Base-by-base conservation (phyloP, 1,140 invertebrate species). In the Drosophila kepulauana region DNA sequence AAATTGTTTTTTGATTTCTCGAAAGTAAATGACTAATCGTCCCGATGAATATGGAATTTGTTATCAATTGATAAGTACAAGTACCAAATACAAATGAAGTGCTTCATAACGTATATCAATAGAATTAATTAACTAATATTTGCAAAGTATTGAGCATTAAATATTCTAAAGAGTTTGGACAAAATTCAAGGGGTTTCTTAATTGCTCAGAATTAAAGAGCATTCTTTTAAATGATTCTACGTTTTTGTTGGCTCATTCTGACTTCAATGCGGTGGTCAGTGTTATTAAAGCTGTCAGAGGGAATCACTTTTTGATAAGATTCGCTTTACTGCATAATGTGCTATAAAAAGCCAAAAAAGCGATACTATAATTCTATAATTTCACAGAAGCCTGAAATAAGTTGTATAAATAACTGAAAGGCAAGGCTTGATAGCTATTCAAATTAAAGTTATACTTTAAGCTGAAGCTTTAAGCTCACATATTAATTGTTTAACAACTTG, bases 251-350 rank as follows among this genome's bases (percentile, higher is more conserved):
- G 6, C 3, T 10, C 15, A 48, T 8, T 49, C 10, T 28, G 20
- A 10, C 16, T 11, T 20, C 11, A 49, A 28, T 25, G 15, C 15
- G 7, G n/a, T 28, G 48, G 20, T 49, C 51, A 13, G 11, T 52
- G 6, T 8, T 52, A 11, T 30, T 52, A 30, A 6, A 33, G 1
- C 5, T 6, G 6, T 15, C 28, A 54, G 51, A 54, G 51, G 51
- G 51, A 54, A 33, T 54, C 51, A 13, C 28, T 35, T 15, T 33
- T 54, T 54, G 30, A 54, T 54, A 35, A 54, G 51, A 13, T 15
- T 15, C 30, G 11, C 13, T 3, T 3, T 43, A 43, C 11, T 43
- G 11, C 11, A 2, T 43, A n/a, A 13, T 43, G 5, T 43, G 41
- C 41, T 43, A 43, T 43, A 43, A 43, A 43, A 43, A 38, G 6